These are phyloP conservation scores for Bubo blakistoni DNA, from an alignment of 2,113 vertebrate species.

Conservation along the genomic window DNA sequence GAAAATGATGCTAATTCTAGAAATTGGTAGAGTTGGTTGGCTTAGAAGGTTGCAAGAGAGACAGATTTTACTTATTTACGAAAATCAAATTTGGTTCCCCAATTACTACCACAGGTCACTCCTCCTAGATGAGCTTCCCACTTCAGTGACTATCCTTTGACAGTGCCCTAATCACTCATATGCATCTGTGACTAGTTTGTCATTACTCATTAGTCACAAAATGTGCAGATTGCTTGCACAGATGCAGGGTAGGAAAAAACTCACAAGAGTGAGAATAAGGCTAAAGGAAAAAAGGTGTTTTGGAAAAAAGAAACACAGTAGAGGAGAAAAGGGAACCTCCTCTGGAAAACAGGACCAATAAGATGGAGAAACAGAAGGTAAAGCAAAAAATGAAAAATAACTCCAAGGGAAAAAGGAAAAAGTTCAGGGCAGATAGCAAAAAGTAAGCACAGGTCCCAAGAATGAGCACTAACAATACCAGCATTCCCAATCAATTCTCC, in stretches of 20 bases:
- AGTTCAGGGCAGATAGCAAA: fast-evolving
- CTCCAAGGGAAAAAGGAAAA: not conserved
- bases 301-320: not conserved
- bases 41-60: not conserved
- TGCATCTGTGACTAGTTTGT: not conserved
- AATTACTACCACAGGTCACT: not conserved
- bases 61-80: not conserved
- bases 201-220: constrained; percentile 2
- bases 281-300: not conserved
- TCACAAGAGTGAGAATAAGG: not conserved
- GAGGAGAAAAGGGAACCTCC: not conserved
- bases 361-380: not conserved
- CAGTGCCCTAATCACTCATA: not conserved
- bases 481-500: not conserved
- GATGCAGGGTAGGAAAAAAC: not conserved
- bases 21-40: not conserved
- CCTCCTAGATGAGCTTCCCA: not conserved
- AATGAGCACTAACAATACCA: not conserved
- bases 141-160: not conserved
- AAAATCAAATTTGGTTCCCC: not conserved
- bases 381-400: not conserved
- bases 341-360: not conserved
- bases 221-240: not conserved
- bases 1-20: not conserved
- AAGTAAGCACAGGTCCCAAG: not conserved